Evolutionary conservation across 2,797 vertebrate genomes (phyloP).

Genomic region (Propithecus perrieri): DNA sequence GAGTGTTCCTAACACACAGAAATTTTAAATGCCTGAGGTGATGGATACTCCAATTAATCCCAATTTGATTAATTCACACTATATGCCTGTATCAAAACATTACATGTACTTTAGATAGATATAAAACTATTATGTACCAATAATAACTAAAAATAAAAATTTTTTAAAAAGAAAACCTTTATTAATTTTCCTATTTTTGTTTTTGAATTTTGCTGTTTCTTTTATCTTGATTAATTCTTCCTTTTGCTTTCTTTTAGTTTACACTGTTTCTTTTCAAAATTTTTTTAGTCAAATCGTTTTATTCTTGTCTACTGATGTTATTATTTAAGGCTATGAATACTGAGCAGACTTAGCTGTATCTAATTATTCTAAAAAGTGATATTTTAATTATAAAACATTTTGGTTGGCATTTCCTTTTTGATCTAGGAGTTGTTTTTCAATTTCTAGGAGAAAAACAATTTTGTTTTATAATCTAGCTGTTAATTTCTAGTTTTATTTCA

Average conservation of each 20-base stretch:
- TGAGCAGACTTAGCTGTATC: neutral
- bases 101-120: no score
- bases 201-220: neutral
- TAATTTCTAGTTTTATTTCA: constrained; percentile 2
- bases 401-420: neutral
- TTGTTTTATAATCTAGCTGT: neutral
- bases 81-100: no score
- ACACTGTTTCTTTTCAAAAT: neutral
- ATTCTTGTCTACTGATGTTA: neutral
- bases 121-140: no score
- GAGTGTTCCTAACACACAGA: no score
- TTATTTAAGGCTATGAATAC: neutral
- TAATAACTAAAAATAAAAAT: no score
- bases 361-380: neutral
- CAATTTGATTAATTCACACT: no score
- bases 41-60: no score
- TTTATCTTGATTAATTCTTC: neutral
- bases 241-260: neutral
- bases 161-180: no score
- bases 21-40: no score
- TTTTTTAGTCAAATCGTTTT: neutral
- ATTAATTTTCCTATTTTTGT: constrained; percentile 5
- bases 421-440: neutral
- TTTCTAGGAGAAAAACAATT: neutral
- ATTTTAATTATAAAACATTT: constrained; percentile 22